Evolutionary conservation across 2,113 vertebrate genomes (phyloP).

Genomic region (Gambusia holbrooki): DNA sequence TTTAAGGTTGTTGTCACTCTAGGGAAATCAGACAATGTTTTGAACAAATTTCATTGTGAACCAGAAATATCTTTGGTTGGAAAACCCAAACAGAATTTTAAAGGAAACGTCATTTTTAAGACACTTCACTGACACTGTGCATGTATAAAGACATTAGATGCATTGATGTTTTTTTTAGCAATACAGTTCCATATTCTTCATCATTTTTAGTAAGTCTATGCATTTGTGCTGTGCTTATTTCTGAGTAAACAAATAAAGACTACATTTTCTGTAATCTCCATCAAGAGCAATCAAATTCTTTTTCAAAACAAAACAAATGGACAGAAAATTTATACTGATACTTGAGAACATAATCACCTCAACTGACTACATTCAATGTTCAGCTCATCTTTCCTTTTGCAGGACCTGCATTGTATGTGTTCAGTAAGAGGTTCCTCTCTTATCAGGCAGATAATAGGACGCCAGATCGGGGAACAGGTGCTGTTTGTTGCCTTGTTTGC

Average conservation of each 20-base stretch:
- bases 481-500: conserved; percentile 47
- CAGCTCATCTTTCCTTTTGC: conserved; percentile 33
- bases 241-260: background rate
- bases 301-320: conserved; percentile 18
- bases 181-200: background rate
- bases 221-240: background rate
- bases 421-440: conserved; percentile 39
- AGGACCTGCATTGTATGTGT: conserved; percentile 32
- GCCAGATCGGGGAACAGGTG: conserved; percentile 68
- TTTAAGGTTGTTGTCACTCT: conserved; percentile 5
- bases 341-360: conserved; percentile 60
- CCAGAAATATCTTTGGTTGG: background rate
- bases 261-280: background rate
- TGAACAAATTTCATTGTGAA: background rate
- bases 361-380: conserved; percentile 56
- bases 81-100: conserved; percentile 1
- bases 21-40: background rate
- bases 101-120: conserved; percentile 18
- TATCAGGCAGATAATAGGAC: conserved; percentile 47
- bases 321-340: conserved; percentile 31
- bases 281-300: conserved; percentile 1
- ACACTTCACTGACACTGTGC: conserved; percentile 14
- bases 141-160: background rate
- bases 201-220: background rate
- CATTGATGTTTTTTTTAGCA: too few relatives aligned